phyloP scores from a whole-genome alignment of 30 jellyfish, hydroid and myxozoan genomes.

The Chrysaora quinquecirrha region DNA sequence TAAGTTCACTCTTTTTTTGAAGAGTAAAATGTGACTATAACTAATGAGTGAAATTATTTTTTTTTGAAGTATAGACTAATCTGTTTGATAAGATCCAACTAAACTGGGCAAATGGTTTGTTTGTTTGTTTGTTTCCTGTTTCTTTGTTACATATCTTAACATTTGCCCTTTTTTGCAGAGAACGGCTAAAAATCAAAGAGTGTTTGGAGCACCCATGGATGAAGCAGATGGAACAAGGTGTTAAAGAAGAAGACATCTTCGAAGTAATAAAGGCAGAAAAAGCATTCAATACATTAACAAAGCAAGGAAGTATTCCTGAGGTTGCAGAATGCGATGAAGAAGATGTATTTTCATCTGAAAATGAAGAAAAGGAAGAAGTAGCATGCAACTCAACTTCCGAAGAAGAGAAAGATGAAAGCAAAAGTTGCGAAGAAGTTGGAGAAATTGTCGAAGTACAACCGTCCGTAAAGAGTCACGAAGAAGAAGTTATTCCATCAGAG shows the following conservation, averaged over 20 bases:
- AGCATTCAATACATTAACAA: constrained; percentile 36
- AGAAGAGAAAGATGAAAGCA: not conserved
- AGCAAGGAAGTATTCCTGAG: constrained; percentile 47
- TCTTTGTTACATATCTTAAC: too few relatives aligned
- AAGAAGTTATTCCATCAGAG: not conserved
- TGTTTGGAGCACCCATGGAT: constrained; percentile 97
- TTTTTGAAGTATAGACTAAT: too few relatives aligned
- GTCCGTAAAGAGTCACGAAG: constrained; percentile 4
- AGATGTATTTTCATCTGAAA: constrained; percentile 36
- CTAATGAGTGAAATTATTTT: too few relatives aligned
- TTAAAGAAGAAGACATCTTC: constrained; percentile 88
- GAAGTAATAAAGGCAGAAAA: constrained; percentile 81
- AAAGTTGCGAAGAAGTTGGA: not conserved
- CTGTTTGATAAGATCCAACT: too few relatives aligned
- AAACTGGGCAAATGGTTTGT: too few relatives aligned
- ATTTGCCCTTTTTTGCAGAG: constrained; percentile 43
- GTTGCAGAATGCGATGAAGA: constrained; percentile 43
- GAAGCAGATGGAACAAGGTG: constrained; percentile 89
- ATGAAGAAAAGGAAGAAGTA: constrained; percentile 41
- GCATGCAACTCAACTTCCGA: constrained; percentile 21
- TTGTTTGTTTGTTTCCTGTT: too few relatives aligned
- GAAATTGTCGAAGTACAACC: not conserved
- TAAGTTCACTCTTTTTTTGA: too few relatives aligned
- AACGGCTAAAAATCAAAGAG: constrained; percentile 84
- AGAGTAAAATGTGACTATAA: too few relatives aligned